These are phyloP conservation scores for Hyposoter didymator DNA, from an alignment of 2,888 invertebrate species.

Conservation along the genomic window DNA sequence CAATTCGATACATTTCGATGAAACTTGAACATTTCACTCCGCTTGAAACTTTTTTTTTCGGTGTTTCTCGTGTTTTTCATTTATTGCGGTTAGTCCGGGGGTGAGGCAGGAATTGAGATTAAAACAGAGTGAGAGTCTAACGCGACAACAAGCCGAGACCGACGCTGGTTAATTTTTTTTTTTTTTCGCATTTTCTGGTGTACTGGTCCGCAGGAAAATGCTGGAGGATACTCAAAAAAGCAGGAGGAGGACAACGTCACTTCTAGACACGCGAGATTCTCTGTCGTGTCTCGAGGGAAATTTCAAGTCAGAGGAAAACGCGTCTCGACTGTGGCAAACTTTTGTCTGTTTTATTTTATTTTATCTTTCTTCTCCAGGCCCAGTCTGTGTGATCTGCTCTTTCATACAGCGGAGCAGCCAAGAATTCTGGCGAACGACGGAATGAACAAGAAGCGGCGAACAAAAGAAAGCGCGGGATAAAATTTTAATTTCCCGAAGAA, in stretches of 20 bases:
- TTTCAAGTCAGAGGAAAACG: conserved; percentile 73
- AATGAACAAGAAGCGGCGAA: conserved; percentile 8
- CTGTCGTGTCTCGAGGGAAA: conserved; percentile 75
- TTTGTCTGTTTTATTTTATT: conserved; percentile 26
- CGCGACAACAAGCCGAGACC: background rate
- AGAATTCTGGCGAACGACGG: background rate
- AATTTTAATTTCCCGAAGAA: conserved; percentile 58
- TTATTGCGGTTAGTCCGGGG: background rate
- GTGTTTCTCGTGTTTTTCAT: background rate
- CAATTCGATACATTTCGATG: background rate
- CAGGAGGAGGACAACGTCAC: conserved; percentile 7
- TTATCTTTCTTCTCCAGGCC: conserved; percentile 14
- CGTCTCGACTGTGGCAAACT: conserved; percentile 56
- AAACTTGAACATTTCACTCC: background rate
- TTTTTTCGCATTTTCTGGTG: background rate
- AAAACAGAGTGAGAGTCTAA: background rate
- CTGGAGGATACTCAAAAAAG: background rate
- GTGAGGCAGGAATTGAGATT: background rate
- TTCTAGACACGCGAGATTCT: conserved; percentile 38
- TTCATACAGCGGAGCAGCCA: conserved; percentile 7
- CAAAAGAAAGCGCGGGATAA: conserved; percentile 15
- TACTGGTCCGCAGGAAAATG: conserved; percentile 34
- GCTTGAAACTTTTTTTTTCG: background rate
- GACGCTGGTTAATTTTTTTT: background rate
- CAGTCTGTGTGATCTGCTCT: conserved; percentile 15